Evolutionary conservation across 1,140 invertebrate species (phyloP), one percentile per base, ranked within the genome.

Genomic region (Stenopsyche tienmushanensis): DNA sequence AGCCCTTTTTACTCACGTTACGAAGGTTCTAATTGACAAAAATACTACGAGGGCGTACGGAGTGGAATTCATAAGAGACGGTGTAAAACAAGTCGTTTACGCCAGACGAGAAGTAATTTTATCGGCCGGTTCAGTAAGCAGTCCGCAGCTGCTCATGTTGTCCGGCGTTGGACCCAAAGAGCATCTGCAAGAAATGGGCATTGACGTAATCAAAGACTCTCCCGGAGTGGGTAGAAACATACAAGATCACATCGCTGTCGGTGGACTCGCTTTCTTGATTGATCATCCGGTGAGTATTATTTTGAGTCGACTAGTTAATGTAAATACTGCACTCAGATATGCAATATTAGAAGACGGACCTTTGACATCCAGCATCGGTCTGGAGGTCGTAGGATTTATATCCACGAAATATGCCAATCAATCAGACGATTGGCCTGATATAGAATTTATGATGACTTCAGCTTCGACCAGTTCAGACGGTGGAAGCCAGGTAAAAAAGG

Each of bases 371-470:
- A 91, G 87, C 66, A 84, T 93, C 2, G 92, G 92, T 0, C 75
- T 94, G 42, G 92, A 94, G 77, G 88, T 90, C 0, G 90, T 93
- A 0, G 91, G 88, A 0, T 94, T 94, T 72, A 90, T 94, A 42
- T 87, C 89, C 0, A 94, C 92, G 0, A 93, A 93, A 74, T 94
- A 93, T 73, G 89, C 88, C 0, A 94, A 94, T 72, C 78, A 85
- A 62, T 83, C 84, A 0, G 89, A 92, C 62, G 92, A 94, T 72
- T 94, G 91, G 90, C 92, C 92, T 0, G 93, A 96, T 72, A 93
- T 94, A 58, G 90, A 94, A 68, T 93, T 94, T 72, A 94, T 92
- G 88, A 78, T 94, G 73, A 88, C 90, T 0, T 89, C 90, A n/a
- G 85, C 88, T 0, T 90, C 89, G 0, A 89, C 88, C 0, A 86